Conservation (phyloP, 2,113 vertebrate genomes). For the Odocoileus virginianus region DNA sequence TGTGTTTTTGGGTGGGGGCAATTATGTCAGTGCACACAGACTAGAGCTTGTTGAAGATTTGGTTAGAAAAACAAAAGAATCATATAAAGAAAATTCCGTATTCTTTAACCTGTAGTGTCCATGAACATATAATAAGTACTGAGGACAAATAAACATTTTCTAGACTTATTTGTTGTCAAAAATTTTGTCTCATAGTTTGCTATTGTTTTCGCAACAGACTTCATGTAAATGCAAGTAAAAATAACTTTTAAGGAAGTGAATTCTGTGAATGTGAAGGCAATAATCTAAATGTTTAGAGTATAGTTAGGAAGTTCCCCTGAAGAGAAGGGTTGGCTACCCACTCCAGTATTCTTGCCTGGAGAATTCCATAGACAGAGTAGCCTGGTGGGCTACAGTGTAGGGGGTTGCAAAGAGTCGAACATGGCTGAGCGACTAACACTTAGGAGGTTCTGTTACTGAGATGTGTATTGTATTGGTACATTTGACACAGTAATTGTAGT, state of each 20-base stretch:
- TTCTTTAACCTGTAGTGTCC: not conserved
- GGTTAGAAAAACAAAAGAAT: not conserved
- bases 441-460: conserved; percentile 17
- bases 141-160: not conserved
- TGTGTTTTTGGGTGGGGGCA: not conserved
- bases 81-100: conserved; percentile 12
- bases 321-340: not conserved
- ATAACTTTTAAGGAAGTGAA: conserved; percentile 41
- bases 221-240: conserved; percentile 56
- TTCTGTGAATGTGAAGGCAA: conserved; percentile 43
- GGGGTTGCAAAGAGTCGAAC: not conserved
- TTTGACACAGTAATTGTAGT: conserved; percentile 48
- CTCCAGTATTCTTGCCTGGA: not conserved
- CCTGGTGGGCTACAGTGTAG: not conserved
- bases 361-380: not conserved
- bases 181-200: not conserved
- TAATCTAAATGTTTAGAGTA: conserved; percentile 55
- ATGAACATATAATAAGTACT: not conserved
- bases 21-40: not conserved
- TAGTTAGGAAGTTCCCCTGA: not conserved
- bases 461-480: conserved; percentile 6
- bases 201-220: conserved; percentile 45
- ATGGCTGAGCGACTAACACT: not conserved
- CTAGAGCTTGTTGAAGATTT: not conserved
- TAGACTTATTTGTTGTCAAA: not conserved